Base-by-base conservation (phyloP, 1,140 invertebrate genomes). In the Penaeus japonicus region DNA sequence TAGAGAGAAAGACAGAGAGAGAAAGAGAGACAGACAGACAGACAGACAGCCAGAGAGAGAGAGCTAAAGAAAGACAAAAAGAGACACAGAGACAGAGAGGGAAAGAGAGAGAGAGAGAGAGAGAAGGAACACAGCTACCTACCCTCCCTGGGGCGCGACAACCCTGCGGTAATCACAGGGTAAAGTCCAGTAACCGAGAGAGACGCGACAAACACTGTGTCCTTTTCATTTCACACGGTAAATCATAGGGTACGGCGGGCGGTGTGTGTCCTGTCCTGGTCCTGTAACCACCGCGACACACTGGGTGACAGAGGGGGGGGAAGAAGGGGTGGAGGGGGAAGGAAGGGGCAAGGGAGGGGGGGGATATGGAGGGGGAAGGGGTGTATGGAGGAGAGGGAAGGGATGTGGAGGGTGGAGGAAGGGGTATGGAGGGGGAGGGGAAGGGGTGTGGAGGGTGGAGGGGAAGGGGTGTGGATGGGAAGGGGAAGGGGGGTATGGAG, bases 211-310 rank as follows among this genome's bases (percentile, higher is more conserved):
- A 57, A 82, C 62, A 57, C 57, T 20, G 30, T 35, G 30, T 32
- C 57, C 80, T 30, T 59, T 54, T 82, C 80, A 82, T 82, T 35
- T 82, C 62, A 30, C 57, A 32, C 27, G 39, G 55, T 27, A 82
- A 82, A 82, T 82, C 62, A 82, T 57, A 62, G 80, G 57, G n/a
- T 59, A 4, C 20, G 15, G 54, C 24, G 32, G n/a, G n/a, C n/a
- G 27, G 57, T n/a, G 54, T 57, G 32, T 27, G n/a, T n/a, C n/a
- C n/a, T n/a, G n/a, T n/a, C n/a, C n/a, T n/a, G n/a, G n/a, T n/a
- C n/a, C n/a, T n/a, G n/a, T n/a, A n/a, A n/a, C n/a, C n/a, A n/a
- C n/a, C n/a, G n/a, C n/a, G n/a, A n/a, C n/a, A n/a, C n/a, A n/a
- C n/a, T n/a, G n/a, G n/a, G n/a, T 10, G 24, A 35, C n/a, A 62